phyloP scores from a whole-genome alignment of 2,113 vertebrate species.

The Scophthalmus maximus region DNA sequence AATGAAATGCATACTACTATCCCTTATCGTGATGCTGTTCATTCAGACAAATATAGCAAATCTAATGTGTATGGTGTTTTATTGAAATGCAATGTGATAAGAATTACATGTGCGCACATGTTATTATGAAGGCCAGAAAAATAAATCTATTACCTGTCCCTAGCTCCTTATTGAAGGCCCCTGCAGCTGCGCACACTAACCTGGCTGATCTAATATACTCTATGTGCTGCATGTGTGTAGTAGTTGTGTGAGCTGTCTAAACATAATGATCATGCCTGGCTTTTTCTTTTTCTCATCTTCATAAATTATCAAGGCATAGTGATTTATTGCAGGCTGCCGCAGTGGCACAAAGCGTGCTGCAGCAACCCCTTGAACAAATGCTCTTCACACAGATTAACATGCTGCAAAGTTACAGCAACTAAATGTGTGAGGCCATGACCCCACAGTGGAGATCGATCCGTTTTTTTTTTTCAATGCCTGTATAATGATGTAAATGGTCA shows the following conservation, averaged over 20 bases:
- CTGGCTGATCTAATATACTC: conserved; percentile 34
- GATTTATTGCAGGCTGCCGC: conserved; percentile 46
- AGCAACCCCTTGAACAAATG: conserved; percentile 14
- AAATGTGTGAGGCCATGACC: neutral
- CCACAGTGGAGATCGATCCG: neutral
- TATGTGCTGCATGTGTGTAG: conserved; percentile 15
- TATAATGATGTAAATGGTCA: neutral
- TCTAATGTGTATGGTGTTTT: neutral
- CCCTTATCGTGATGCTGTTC: no score
- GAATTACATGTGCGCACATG: neutral
- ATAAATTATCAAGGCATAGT: conserved; percentile 41
- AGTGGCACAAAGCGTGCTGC: neutral
- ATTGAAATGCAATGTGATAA: neutral
- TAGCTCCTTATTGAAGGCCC: neutral
- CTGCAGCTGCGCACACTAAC: conserved; percentile 32
- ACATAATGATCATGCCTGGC: conserved; percentile 42
- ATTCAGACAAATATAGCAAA: no score
- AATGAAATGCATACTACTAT: no score
- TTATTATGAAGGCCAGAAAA: neutral
- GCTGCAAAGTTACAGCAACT: neutral
- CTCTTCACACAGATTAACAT: conserved; percentile 8
- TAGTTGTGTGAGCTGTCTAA: conserved; percentile 36
- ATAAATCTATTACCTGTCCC: neutral
- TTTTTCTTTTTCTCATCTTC: conserved; percentile 38
- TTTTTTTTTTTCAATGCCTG: neutral